Evolutionary conservation across 2,888 invertebrate species (phyloP), one percentile per base, ranked within the genome.

Genomic region (Dichetophora obliterata): DNA sequence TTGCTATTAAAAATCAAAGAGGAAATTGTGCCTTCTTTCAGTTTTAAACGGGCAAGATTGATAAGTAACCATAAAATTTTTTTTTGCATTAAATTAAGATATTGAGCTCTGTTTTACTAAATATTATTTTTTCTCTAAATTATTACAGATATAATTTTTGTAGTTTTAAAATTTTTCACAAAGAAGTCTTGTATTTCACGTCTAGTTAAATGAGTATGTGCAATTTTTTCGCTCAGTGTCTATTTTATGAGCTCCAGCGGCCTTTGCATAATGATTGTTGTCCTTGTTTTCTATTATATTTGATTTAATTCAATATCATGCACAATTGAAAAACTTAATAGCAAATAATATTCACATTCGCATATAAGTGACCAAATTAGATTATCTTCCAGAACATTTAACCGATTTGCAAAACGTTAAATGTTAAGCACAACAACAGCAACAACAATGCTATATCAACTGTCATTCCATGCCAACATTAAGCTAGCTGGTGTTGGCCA

Each of bases 281-380:
- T 37, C 19, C 19, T 22, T 22, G n/a, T 19, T 34, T 59, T 16
- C 24, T 59, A 5, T 59, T 59, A 22, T 54, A 31, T 34, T 52
- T 31, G 3, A 22, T 22, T 59, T 31, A 27, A 54, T 57, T 34
- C 0, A 57, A 59, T 59, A 63, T 50, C 19, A 54, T 66, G 31
- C 65, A 66, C 48, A 75, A 75, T 48, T 27, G n/a, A 69, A 75
- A 78, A 74, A 82, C 82, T 84, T 83, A 85, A 85, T 82, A 82
- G 82, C 84, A 83, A 86, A 84, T 84, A 82, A 85, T 85, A 85
- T 85, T 85, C 84, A 83, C 82, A 85, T 84, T 84, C 86, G 87
- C 87, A 88, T 87, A 87, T 87, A 87, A 88, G 88, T 88, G 88
- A 88, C 87, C 88, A 88, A 88, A 88, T 88, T 88, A 87, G 88